A percentile compares a stretch with the other conserved stretches of the same genome.
phyloP scores from a whole-genome alignment of 2,888 invertebrate genomes.

The Pyrrhosoma nymphula region DNA sequence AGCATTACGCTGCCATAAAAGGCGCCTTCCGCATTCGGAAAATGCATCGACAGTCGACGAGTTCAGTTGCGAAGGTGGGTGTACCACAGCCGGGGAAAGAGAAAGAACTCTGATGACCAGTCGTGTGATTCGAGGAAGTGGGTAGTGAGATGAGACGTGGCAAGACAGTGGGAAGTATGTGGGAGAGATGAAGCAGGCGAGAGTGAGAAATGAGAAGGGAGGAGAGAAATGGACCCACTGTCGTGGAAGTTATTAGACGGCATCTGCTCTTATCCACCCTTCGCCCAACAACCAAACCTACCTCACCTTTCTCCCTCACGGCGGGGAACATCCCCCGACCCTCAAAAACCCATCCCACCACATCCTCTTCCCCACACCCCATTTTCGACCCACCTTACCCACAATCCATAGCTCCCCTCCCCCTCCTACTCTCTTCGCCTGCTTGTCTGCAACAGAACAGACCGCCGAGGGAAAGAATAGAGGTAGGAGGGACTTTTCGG shows the following conservation, averaged over 20 bases:
- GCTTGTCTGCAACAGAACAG: background rate
- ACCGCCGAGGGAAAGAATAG: background rate
- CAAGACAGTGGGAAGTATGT: background rate
- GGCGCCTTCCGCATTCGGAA: no score
- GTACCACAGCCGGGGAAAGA: background rate
- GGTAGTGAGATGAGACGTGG: background rate
- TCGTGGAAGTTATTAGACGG: background rate
- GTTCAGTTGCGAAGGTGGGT: background rate
- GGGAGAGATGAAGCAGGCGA: background rate
- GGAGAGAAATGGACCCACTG: no score
- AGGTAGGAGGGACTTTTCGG: background rate
- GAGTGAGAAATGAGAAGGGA: background rate
- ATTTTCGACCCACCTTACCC: background rate
- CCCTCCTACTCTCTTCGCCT: background rate
- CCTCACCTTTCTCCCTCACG: background rate
- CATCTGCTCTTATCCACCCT: conserved; percentile 45
- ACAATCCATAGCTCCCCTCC: background rate
- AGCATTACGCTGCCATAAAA: no score
- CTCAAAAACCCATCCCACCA: background rate
- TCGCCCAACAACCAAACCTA: background rate
- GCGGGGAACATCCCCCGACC: background rate
- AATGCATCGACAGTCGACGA: no score
- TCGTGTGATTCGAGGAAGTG: background rate
- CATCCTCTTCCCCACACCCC: background rate
- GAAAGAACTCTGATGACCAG: no score